phyloP scores from a whole-genome alignment of 2,113 vertebrate genomes.

The Calidris pugnax region DNA sequence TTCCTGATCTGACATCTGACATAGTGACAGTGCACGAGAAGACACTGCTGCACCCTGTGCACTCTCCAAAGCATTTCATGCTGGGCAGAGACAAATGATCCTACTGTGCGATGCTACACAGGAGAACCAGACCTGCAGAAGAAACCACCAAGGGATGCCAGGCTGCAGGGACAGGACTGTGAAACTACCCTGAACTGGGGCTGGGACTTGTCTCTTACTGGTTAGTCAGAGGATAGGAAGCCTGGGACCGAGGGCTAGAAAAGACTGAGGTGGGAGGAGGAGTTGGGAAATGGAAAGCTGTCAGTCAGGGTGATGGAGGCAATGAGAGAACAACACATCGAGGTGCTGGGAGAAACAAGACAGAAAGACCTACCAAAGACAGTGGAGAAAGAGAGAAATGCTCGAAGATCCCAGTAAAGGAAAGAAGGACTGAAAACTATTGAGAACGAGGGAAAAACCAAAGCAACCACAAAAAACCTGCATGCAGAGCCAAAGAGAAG shows the following conservation, averaged over 20 bases:
- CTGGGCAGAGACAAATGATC: not conserved
- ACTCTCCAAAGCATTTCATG: not conserved
- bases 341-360: not conserved
- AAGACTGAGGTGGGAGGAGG: not conserved
- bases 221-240: not conserved
- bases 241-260: not conserved
- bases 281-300: not conserved
- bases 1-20: not conserved
- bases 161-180: not conserved
- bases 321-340: fast-evolving
- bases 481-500: not conserved
- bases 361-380: not conserved
- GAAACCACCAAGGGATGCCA: not conserved
- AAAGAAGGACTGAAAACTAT: not conserved
- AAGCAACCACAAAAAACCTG: not conserved
- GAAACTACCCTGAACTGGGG: not conserved
- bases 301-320: not conserved
- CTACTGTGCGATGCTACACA: not conserved
- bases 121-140: not conserved
- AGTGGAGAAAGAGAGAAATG: not conserved
- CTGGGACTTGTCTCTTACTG: not conserved
- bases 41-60: not conserved
- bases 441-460: not conserved
- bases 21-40: not conserved
- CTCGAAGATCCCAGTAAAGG: not conserved